phyloP scores from a whole-genome alignment of 1,140 invertebrate species.

The Drosophila pectinifera region DNA sequence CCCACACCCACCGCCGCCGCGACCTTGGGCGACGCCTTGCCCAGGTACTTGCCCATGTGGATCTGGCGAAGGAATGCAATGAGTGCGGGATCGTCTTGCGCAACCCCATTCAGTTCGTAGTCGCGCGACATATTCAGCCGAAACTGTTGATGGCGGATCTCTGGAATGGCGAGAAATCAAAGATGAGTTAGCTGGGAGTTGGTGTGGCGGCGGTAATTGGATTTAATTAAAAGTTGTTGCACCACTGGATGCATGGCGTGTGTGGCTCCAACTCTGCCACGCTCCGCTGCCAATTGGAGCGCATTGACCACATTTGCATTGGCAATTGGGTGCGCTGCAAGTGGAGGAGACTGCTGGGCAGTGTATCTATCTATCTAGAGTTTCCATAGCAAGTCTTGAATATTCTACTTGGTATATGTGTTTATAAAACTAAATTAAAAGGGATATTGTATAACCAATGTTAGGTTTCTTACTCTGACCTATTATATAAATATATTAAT shows the following conservation, averaged over 20 bases:
- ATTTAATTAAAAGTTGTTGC: constrained; percentile 81
- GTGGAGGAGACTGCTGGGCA: background rate
- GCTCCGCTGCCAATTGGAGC: constrained; percentile 67
- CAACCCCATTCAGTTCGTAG: constrained; percentile 89
- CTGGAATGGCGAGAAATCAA: constrained; percentile 73
- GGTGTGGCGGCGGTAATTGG: constrained; percentile 51
- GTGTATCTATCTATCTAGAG: background rate
- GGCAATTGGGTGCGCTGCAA: constrained; percentile 9
- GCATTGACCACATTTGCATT: constrained; percentile 76
- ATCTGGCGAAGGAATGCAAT: constrained; percentile 90
- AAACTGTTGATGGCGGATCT: constrained; percentile 88
- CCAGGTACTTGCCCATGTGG: constrained; percentile 85
- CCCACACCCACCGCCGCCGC: constrained; percentile 32
- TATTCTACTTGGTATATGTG: no score
- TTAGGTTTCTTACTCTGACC: no score
- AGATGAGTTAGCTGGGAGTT: constrained; percentile 19
- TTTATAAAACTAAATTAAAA: background rate
- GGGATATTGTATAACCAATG: no score
- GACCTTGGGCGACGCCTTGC: constrained; percentile 47
- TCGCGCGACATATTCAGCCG: constrained; percentile 90
- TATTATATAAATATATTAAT: no score
- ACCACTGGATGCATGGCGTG: constrained; percentile 75
- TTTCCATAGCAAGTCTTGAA: no score
- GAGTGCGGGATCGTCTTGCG: constrained; percentile 90
- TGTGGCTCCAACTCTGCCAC: constrained; percentile 54